Evolutionary conservation across 2,797 vertebrate species (phyloP), one percentile per base, ranked within the genome.

Genomic region (Atherinosoma microstoma): DNA sequence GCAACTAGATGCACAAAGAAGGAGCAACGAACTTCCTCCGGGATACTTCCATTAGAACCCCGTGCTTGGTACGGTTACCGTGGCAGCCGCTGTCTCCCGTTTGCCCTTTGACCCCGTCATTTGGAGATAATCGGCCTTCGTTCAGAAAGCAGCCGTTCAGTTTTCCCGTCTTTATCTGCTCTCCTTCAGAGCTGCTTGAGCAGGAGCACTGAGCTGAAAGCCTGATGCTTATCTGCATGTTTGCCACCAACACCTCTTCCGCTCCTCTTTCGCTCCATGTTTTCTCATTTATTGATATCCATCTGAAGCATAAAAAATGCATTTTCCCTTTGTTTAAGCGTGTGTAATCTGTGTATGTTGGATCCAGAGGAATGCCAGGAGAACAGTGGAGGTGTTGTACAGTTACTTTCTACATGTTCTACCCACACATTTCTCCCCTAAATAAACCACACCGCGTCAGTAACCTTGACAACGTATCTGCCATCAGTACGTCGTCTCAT

Each of bases 401-500:
- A 51, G 4, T 36, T 27, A 30, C 24, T 36, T 29, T 57, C 1
- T 53, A 12, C 42, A 70, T 73, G 64, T 35, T 70, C 30, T 64
- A 42, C 71, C 49, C 75, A 82, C 58, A 6, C 68, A 54, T 76
- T 78, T 70, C 73, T 67, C 77, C 18, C 65, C 53, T 61, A 34
- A 77, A 84, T 76, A 76, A 87, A 70, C 74, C 58, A 30, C 3
- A 8, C 24, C 34, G 20, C n/a, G 15, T 34, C n/a, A 49, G 83
- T 92, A 91, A 94, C 94, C 93, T 93, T 93, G 91, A 90, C 80
- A 78, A 70, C 71, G 73, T 91, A 85, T 92, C 89, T 89, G 82
- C 87, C 84, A 86, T 92, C 91, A 85, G 70, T 29, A 30, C 75
- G 30, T 73, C 59, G 72, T 84, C 69, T 60, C 71, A 64, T 51